Base-by-base conservation (phyloP, 2,113 vertebrate species). In the Callipepla californica region DNA sequence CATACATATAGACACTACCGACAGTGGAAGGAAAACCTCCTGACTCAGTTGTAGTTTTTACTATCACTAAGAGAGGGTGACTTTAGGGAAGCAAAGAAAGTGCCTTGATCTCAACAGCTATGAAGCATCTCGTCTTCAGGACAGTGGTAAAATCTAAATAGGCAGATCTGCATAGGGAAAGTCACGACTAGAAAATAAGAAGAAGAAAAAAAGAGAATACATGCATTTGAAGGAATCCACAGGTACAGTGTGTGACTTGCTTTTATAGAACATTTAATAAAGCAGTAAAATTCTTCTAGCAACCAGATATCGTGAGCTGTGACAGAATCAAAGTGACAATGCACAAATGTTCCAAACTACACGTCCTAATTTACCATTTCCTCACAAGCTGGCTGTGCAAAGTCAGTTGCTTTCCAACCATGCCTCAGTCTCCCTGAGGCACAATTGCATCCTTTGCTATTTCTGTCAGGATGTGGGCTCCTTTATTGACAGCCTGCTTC, bases 261-360 rank as follows among this genome's bases (percentile, higher is more conserved):
- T 80, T 74, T 17, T 38, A 74, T 23, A 58, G 67, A 59, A 44
- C 8, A 40, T 15, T 57, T 44, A 40, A 40, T 80, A 92, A 89
- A 93, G 11, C 14, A 70, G 13, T 59, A 74, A 51, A 63, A 85
- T 57, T 70, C 28, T 65, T 18, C 55, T 36, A 21, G 30, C 47
- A 58, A 22, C 3, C 61, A 70, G 30, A 59, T 61, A 72, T 80
- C 23, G 28, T 2, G 2, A 51, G 34, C 80, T 57, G 28, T 65
- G 51, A 51, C 30, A 78, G 63, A 89, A 78, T 47, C 51, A 51
- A 32, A 12, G 55, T 44, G 20, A 40, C 4, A 62, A 76, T 14
- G 26, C 4, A 50, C 5, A 82, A 51, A 68, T n/a, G 16, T 16
- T 83, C 50, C 68, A 21, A 85, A 63, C 0, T 0, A 63, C 11